Base-by-base conservation (phyloP, 2,888 invertebrate genomes). In the Lasioglossum pauxillum region DNA sequence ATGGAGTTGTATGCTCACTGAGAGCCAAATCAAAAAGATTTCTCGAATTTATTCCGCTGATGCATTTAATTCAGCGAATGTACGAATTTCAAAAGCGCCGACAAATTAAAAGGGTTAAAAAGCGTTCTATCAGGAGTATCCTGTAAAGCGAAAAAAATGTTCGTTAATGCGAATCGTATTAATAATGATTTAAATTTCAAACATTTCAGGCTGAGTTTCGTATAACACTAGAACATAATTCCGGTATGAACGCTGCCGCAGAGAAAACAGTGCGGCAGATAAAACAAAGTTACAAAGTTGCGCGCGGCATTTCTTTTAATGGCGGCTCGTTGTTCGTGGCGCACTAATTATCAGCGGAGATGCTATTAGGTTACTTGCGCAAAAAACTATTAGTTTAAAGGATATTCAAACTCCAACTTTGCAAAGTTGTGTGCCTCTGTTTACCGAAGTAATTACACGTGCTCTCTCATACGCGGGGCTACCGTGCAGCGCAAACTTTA, bases 391-490 rank as follows among this genome's bases (percentile, higher is more conserved):
- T 69, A 69, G 69, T 69, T 69, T 69, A 69, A 41, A 69, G 38
- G 69, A 69, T 69, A 69, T 69, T 38, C 69, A 69, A 69, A 69
- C 69, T 69, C n/a, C n/a, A 69, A 69, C 38, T 69, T 69, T 38
- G 38, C 38, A 23, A 69, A 69, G 69, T 69, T 69, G 38, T 41
- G n/a, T n/a, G 35, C 23, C 69, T 4, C 69, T 69, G 69, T 69
- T 69, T 69, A 69, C 69, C 38, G 69, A 69, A 69, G 69, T 69
- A 69, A 69, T 69, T 69, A 69, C 69, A 69, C 69, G 69, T 69
- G 69, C 69, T 69, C 69, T 23, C 69, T 69, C 69, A 23, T 38
- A 69, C 35, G 23, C 38, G 12, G 23, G 5, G 23, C 12, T 12
- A n/a, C 23, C 23, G 69, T 41, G 69, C 69, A 38, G 23, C 0